These are phyloP conservation scores for Talpa occidentalis DNA, from an alignment of 2,113 vertebrate species.

Conservation along the genomic window DNA sequence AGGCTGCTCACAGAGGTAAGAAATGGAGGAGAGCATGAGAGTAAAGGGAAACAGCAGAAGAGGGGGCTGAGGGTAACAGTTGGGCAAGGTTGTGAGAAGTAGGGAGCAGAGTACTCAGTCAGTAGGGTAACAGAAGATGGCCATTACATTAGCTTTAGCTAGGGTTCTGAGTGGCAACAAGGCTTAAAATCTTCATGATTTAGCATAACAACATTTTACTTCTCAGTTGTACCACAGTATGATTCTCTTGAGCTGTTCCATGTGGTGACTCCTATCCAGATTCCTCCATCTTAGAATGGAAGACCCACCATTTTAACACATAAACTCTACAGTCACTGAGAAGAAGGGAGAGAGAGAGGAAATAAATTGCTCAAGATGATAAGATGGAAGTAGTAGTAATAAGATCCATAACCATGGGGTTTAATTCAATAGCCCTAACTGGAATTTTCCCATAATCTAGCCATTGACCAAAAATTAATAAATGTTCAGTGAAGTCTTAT, in stretches of 20 bases:
- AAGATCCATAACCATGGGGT: background rate
- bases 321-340: background rate
- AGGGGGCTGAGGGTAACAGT: background rate
- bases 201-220: background rate
- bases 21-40: background rate
- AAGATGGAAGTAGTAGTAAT: background rate
- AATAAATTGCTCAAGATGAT: background rate
- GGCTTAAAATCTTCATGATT: background rate
- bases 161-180: background rate
- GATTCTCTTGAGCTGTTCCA: background rate
- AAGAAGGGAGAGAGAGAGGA: background rate
- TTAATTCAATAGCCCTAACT: background rate
- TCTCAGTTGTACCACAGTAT: background rate
- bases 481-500: background rate
- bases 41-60: background rate
- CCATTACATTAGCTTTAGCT: background rate
- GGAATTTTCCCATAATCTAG: background rate
- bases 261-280: background rate
- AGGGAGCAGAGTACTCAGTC: background rate
- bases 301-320: background rate
- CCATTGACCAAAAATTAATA: background rate
- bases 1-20: background rate
- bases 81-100: background rate
- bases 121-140: background rate
- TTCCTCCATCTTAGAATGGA: background rate